phyloP scores from a whole-genome alignment of 64 coral and sea anemone species.

The Montipora capricornis region DNA sequence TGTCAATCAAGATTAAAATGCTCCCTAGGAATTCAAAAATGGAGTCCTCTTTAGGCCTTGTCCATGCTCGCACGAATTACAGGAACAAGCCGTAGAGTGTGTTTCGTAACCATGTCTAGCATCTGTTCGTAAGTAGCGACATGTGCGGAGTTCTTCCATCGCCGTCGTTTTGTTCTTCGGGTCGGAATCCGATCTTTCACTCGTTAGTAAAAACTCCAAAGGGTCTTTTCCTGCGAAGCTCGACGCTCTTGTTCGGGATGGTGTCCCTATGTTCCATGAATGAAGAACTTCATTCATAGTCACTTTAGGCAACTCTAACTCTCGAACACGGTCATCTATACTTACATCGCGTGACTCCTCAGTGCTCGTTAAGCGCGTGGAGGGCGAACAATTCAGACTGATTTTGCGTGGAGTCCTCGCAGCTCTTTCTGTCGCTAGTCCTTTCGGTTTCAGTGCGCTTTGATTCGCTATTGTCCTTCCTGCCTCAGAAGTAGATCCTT shows the following conservation, averaged over 20 bases:
- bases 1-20: background rate
- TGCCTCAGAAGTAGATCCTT: background rate
- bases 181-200: background rate
- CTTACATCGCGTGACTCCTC: background rate
- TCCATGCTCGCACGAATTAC: conserved; percentile 77
- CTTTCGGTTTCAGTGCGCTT: background rate
- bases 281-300: conserved; percentile 72
- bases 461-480: background rate
- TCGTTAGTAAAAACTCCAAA: conserved; percentile 58
- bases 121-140: conserved; percentile 60
- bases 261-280: conserved; percentile 47
- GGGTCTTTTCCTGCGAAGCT: conserved; percentile 56
- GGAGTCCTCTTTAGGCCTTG: conserved; percentile 61
- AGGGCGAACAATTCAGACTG: background rate
- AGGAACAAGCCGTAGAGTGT: conserved; percentile 44
- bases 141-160: conserved; percentile 55
- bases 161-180: conserved; percentile 15
- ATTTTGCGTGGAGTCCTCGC: background rate
- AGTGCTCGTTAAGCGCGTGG: background rate
- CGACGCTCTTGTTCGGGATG: background rate
- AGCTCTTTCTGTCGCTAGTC: background rate
- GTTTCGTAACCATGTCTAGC: conserved; percentile 13
- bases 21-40: conserved; percentile 54
- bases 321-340: background rate
- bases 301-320: conserved; percentile 50